Base-by-base conservation (phyloP, 1,140 invertebrate genomes). In the Neotoxoptera formosana region DNA sequence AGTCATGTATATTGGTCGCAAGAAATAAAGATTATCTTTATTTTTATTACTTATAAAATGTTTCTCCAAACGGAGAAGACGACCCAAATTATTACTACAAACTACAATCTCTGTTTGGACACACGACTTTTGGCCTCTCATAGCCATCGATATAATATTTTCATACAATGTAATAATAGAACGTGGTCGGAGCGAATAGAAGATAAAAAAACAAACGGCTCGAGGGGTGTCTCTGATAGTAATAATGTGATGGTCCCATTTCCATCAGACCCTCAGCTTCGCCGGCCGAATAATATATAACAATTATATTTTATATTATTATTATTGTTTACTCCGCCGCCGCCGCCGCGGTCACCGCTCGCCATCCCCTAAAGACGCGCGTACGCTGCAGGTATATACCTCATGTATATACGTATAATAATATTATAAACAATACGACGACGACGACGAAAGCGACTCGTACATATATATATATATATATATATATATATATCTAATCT, bases 141-240 rank as follows among this genome's bases (percentile, higher is more conserved):
- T 41, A 41, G 41, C 41, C 41, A 41, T 41, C 41, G 41, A 41
- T 23, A 21, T 41, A 21, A 83, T 21, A 36, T 8, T 34, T 9
- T 30, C 0, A 0, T 76, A 76, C 6, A 76, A 4, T 67, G n/a
- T n/a, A n/a, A 76, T 76, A 76, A 34, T 76, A 76, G 30, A n/a
- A 67, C 60, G 30, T 20, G 83, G 36, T 41, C 23, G 23, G 83
- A 84, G 41, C 41, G 21, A 84, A 84, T 25, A 45, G 36, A 41
- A 25, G 83, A 84, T 23, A 41, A 41, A 84, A 41, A 30, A 30
- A 47, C 23, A 86, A 86, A 47, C n/a, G n/a, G 30, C 30, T n/a
- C n/a, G 3, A 36, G 87, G n/a, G 96, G 23, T 98, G 96, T 99
- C 99, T 99, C 95, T 99, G 99, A 95, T 99, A 98, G 95, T 41